Conservation (phyloP, 1,140 invertebrate genomes). For the Latrodectus geometricus region DNA sequence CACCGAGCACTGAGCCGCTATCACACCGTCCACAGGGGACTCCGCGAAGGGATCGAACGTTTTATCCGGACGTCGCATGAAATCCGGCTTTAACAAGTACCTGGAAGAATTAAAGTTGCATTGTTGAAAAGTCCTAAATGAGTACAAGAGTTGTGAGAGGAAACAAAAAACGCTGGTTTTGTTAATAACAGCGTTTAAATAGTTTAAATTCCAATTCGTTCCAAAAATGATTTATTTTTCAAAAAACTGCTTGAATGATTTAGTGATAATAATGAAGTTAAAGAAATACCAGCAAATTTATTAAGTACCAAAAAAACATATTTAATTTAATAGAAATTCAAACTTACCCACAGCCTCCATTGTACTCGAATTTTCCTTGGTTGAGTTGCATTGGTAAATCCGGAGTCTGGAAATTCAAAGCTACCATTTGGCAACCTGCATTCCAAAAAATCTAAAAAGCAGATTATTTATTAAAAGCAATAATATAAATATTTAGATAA, state of each 20-base stretch:
- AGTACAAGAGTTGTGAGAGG: too few relatives aligned
- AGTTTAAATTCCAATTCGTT: too few relatives aligned
- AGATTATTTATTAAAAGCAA: too few relatives aligned
- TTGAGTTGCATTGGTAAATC: conserved; percentile 99
- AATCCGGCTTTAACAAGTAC: conserved; percentile 98
- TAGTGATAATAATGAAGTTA: too few relatives aligned
- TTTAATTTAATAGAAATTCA: background rate
- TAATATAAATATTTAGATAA: too few relatives aligned
- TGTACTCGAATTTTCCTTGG: conserved; percentile 98
- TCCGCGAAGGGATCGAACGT: conserved; percentile 99
- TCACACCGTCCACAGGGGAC: conserved; percentile 98
- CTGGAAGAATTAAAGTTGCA: conserved; percentile 71
- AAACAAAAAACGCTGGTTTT: too few relatives aligned
- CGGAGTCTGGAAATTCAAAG: conserved; percentile 99
- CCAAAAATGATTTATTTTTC: too few relatives aligned
- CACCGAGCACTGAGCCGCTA: conserved; percentile 97
- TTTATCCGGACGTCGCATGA: conserved; percentile 95
- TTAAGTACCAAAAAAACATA: background rate
- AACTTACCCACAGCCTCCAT: conserved; percentile 85
- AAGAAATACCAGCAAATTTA: background rate
- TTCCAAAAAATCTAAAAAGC: conserved; percentile 78
- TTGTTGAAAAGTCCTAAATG: too few relatives aligned
- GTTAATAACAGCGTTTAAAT: too few relatives aligned
- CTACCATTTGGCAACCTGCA: conserved; percentile 93
- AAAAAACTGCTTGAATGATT: too few relatives aligned